Conservation (phyloP, 2,797 vertebrate species). For the Argya squamiceps region DNA sequence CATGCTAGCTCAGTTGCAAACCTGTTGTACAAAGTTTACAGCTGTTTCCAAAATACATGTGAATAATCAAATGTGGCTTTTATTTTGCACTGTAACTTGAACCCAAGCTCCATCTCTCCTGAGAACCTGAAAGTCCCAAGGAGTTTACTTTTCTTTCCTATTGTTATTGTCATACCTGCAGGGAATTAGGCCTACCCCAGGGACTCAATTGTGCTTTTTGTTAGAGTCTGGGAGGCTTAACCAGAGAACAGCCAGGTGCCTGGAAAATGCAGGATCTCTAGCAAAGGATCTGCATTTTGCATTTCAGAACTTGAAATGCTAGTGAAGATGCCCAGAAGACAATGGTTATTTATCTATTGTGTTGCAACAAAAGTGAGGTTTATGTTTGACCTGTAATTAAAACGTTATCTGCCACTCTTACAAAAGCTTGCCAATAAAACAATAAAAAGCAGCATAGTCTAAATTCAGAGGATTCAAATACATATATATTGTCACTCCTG, state of each 20-base stretch:
- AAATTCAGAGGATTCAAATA: neutral
- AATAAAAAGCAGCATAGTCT: neutral
- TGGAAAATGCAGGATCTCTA: neutral
- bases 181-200: neutral
- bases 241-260: neutral
- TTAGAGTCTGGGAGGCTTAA: neutral
- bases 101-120: neutral
- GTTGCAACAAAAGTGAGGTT: neutral
- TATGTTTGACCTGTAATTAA: neutral
- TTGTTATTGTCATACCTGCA: neutral
- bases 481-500: neutral
- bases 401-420: neutral
- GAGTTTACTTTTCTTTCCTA: neutral
- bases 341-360: neutral
- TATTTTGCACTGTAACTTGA: neutral
- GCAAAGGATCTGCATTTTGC: neutral
- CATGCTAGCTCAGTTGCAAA: neutral
- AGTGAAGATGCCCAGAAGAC: neutral
- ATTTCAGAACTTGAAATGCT: neutral
- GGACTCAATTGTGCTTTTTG: accelerated
- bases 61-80: neutral
- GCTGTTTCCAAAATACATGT: accelerated
- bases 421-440: neutral
- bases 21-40: accelerated
- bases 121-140: neutral